Percentiles rank a stretch among this genome's conserved stretches.
phyloP scores from a whole-genome alignment of 64 coral and sea anemone genomes.

The Platygyra sinensis region DNA sequence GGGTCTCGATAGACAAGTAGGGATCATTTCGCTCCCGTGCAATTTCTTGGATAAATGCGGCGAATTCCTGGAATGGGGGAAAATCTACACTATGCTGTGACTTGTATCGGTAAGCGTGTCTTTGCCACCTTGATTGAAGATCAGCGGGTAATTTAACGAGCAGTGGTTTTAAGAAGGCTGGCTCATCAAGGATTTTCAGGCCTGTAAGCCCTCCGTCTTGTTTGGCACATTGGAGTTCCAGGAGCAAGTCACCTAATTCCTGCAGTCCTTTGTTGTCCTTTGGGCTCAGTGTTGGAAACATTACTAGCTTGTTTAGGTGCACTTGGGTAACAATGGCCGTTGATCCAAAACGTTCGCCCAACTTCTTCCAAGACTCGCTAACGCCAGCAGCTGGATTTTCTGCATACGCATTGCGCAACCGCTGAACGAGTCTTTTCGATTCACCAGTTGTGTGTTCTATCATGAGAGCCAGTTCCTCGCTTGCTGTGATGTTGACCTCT shows the following conservation, averaged over 20 bases:
- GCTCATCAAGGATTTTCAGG: conserved; percentile 56
- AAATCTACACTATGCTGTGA: too few species aligned
- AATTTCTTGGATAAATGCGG: too few species aligned
- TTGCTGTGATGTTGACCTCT: conserved; percentile 8
- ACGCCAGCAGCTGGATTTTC: conserved; percentile 40
- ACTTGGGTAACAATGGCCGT: conserved; percentile 32
- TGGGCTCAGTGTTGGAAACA: not conserved
- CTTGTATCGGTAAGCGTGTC: too few species aligned
- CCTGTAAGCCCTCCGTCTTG: conserved; percentile 22
- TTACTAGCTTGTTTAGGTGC: conserved; percentile 31
- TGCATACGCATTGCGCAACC: conserved; percentile 40
- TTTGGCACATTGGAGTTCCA: conserved; percentile 62
- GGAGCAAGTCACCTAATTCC: conserved; percentile 42
- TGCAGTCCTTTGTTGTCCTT: conserved; percentile 40
- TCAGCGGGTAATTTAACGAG: conserved; percentile 36
- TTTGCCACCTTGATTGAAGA: conserved; percentile 71
- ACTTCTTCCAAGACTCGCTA: conserved; percentile 27
- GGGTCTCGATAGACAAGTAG: too few species aligned
- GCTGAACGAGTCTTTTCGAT: conserved; percentile 37
- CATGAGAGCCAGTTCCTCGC: conserved; percentile 26
- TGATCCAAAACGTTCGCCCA: too few species aligned
- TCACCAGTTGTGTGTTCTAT: conserved; percentile 43
- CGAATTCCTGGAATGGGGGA: too few species aligned
- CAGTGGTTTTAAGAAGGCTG: conserved; percentile 51
- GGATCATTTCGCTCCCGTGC: too few species aligned